Base-by-base conservation (phyloP, 2,797 vertebrate genomes). In the Hemitrygon akajei region DNA sequence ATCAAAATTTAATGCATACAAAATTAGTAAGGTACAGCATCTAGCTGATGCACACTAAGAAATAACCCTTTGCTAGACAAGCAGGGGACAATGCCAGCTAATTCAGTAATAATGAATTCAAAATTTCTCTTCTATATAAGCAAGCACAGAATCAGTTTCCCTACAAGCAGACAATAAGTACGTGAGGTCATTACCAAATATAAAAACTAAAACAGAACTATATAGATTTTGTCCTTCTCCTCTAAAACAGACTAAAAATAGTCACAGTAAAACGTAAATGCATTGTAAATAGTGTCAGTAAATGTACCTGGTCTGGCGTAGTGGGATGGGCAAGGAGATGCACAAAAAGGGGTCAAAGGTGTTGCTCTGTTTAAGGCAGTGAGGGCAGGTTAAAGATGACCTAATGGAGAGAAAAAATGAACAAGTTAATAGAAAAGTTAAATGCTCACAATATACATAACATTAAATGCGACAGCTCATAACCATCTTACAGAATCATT, bases 361-460 rank as follows among this genome's bases (percentile, higher is more conserved):
- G 97, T 98, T 98, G 96, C 98, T 98, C 96, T 99, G 98, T 95
- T 98, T 98, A 96, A 96, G 97, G 97, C 98, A 99, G 95, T 98
- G 98, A 79, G 98, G 98, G 94, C 98, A 99, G 0, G 98, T 99
- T 96, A 99, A 95, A 93, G 98, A 99, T 37, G 98, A 99, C 95
- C 98, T 98, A 96, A n/a, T 56, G 95, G 47, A 94, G 12, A 81
- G 2, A 91, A 82, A 91, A 47, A 89, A 1, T 80, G 56, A 60
- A 76, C 47, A n/a, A 47, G 71, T 73, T 73, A 73, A 73, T 73
- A 73, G 3, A 47, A 93, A 18, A 76, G 2, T 27, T 22, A 73
- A 40, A 47, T 47, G 40, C 1, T 18, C 37, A 56, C 0, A 66
- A 73, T 14, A 30, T n/a, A 66, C 16, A 87, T 60, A 87, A 66